Base-by-base conservation (phyloP, 1,140 invertebrate genomes). In the Gryllus bimaculatus region DNA sequence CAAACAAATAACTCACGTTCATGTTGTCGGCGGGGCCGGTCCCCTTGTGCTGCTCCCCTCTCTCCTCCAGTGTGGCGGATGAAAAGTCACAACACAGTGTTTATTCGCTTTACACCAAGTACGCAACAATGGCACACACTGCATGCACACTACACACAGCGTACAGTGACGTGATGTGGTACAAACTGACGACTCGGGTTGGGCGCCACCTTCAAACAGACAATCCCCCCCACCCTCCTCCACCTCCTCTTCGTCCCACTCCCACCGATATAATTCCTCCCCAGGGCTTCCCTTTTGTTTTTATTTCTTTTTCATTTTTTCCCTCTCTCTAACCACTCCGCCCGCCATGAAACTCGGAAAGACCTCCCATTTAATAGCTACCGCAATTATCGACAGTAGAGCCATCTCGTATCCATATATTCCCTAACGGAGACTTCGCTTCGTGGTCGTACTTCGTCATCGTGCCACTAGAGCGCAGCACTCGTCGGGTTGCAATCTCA, bases 251-350 rank as follows among this genome's bases (percentile, higher is more conserved):
- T 47, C 76, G 39, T 21, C 76, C 48, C 8, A 77, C 76, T 77
- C 76, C 76, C 76, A 77, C 76, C 76, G 48, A 54, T 48, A 77
- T 77, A 48, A 77, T 77, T 77, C 48, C 76, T 77, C 76, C 76
- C 76, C 76, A 48, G n/a, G 48, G 48, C 48, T 77, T 77, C 76
- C 47, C 76, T 77, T 77, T 77, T 54, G 48, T 77, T 77, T 77
- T 47, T 15, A 8, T 15, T 76, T 48, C 13, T 54, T n/a, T 77
- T 54, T 54, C 48, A n/a, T 49, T 77, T 21, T 20, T 8, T 77
- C n/a, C 76, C 76, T 48, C 76, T 77, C 76, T 48, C 76, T 48
- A 48, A 48, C 54, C 48, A 20, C 76, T 77, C 21, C 47, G 76
- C 76, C 76, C 18, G 76, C 76, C 76, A 77, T 77, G 76, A 77